Evolutionary conservation across 2,113 vertebrate genomes (phyloP).

Genomic region (Eonycteris spelaea): DNA sequence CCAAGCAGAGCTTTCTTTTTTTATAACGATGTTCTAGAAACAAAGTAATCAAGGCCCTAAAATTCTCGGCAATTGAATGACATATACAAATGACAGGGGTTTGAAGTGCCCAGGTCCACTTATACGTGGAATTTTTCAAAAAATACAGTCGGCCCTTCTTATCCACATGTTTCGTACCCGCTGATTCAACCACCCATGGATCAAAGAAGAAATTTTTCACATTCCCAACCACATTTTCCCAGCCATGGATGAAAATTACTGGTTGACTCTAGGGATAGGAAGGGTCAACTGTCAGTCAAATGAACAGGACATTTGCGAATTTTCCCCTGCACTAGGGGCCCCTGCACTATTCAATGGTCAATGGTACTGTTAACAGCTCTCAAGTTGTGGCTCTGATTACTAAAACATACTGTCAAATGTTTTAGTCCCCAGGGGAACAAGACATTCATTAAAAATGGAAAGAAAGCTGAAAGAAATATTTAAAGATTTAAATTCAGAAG

Average conservation of each 20-base stretch:
- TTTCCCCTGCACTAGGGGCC: not conserved
- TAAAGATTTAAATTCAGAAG: constrained; percentile 35
- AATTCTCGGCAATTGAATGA: not conserved
- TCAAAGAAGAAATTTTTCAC: not conserved
- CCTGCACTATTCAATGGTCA: not conserved
- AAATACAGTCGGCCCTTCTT: not conserved
- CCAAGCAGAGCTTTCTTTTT: not conserved
- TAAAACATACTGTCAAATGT: not conserved
- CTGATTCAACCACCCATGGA: not conserved
- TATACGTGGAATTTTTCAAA: not conserved
- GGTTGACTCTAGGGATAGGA: not conserved
- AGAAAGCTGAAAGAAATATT: not conserved
- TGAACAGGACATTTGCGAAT: too few relatives aligned
- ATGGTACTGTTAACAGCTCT: not conserved
- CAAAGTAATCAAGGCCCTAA: constrained; percentile 5
- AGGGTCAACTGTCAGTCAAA: not conserved
- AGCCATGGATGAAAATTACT: not conserved
- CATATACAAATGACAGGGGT: not conserved
- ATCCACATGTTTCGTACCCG: not conserved
- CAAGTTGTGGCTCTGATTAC: not conserved
- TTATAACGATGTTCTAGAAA: constrained; percentile 11
- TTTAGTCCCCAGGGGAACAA: constrained; percentile 10
- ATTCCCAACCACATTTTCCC: not conserved
- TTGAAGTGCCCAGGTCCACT: not conserved
- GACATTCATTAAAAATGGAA: constrained; percentile 26